Evolutionary conservation across 2,888 invertebrate genomes (phyloP).

Genomic region (Cephonodes hylas): DNA sequence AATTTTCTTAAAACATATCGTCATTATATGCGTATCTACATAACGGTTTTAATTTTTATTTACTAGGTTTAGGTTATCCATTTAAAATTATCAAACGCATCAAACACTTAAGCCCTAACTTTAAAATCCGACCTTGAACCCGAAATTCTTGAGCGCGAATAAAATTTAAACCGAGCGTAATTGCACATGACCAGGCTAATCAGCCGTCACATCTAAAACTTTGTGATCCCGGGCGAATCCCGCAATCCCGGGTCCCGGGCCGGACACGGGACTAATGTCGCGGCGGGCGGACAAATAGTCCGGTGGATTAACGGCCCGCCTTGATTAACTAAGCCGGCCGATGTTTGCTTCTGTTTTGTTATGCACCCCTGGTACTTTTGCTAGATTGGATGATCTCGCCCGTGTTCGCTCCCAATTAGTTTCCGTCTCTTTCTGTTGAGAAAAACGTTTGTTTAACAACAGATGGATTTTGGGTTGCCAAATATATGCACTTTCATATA

Average conservation of each 20-base stretch:
- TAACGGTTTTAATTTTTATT: too few species aligned
- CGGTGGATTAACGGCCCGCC: constrained; percentile 59
- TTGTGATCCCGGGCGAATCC: constrained; percentile 33
- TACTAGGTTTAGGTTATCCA: background rate
- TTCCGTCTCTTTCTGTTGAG: background rate
- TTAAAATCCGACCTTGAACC: background rate
- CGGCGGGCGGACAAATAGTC: constrained; percentile 64
- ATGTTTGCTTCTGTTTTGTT: constrained; percentile 61
- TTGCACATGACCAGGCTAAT: constrained; percentile 15
- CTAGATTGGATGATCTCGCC: constrained; percentile 27
- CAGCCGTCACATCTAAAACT: constrained; percentile 18
- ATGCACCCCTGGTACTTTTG: constrained; percentile 66
- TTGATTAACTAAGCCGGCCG: constrained; percentile 71
- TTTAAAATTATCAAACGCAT: too few species aligned
- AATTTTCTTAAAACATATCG: too few species aligned
- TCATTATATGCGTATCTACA: too few species aligned
- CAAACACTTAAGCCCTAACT: background rate
- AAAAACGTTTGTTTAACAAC: background rate
- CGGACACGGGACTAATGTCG: constrained; percentile 72
- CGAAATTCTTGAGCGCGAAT: background rate
- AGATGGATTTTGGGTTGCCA: background rate
- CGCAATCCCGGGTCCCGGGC: constrained; percentile 46
- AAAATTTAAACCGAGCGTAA: constrained; percentile 8
- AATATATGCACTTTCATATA: background rate
- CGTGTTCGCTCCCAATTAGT: constrained; percentile 12